Conservation (phyloP, 1,140 invertebrate genomes). For the Pomacea maculata region DNA sequence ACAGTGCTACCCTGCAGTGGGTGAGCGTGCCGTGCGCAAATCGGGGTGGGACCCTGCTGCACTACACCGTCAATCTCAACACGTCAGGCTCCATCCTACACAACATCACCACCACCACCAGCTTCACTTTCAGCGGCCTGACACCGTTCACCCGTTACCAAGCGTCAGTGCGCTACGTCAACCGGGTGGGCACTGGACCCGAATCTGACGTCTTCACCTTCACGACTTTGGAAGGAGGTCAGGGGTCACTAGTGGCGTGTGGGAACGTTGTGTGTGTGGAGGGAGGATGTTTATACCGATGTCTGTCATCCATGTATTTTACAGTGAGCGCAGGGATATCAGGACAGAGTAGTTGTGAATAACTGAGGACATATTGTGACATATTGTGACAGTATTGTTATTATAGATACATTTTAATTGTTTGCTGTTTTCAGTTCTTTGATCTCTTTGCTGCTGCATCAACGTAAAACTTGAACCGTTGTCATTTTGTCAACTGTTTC, state of each 20-base stretch:
- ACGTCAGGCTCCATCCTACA: background rate
- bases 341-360: too few relatives aligned
- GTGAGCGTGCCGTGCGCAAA: slow-evolving; percentile 32
- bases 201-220: slow-evolving; percentile 14
- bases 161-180: slow-evolving; percentile 42
- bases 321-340: too few relatives aligned
- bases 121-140: slow-evolving; percentile 18
- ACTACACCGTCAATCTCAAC: slow-evolving; percentile 20
- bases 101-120: slow-evolving; percentile 7
- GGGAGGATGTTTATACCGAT: too few relatives aligned
- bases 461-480: too few relatives aligned
- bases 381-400: too few relatives aligned
- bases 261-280: too few relatives aligned
- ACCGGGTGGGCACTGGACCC: slow-evolving; percentile 40
- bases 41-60: slow-evolving; percentile 37
- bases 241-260: background rate
- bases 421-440: too few relatives aligned
- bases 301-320: too few relatives aligned
- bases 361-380: too few relatives aligned
- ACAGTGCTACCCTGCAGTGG: slow-evolving; percentile 34
- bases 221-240: slow-evolving; percentile 49
- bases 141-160: slow-evolving; percentile 41
- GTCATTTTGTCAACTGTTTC: too few relatives aligned
- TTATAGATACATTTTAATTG: too few relatives aligned
- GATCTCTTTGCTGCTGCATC: too few relatives aligned